phyloP scores from a whole-genome alignment of 2,113 vertebrate species.

The Oreotrochilus melanogaster region DNA sequence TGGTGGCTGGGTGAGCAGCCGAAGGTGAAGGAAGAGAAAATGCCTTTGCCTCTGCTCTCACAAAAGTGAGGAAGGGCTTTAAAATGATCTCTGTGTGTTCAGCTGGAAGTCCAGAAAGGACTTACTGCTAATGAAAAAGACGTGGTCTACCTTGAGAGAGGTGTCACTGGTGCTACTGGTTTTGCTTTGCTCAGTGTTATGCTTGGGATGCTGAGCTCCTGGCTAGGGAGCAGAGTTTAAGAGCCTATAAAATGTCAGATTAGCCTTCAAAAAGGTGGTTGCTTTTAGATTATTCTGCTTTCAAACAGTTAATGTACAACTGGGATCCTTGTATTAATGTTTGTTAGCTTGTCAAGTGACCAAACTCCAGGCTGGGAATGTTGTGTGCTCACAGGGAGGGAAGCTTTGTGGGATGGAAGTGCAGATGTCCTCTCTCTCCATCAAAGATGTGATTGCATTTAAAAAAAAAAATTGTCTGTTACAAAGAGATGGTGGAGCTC shows the following conservation, averaged over 20 bases:
- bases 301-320: not conserved
- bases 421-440: not conserved
- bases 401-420: not conserved
- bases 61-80: not conserved
- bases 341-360: not conserved
- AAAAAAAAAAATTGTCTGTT: not conserved
- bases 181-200: not conserved
- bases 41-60: not conserved
- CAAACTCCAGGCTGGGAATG: not conserved
- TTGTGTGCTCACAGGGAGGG: fast-evolving
- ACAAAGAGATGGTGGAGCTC: not conserved
- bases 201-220: not conserved
- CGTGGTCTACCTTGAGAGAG: not conserved
- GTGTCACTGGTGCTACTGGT: not conserved
- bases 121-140: not conserved
- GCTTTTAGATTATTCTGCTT: not conserved
- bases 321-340: not conserved
- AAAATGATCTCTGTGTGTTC: not conserved
- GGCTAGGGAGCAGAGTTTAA: not conserved
- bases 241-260: not conserved
- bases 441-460: not conserved
- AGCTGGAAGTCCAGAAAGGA: not conserved
- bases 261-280: not conserved
- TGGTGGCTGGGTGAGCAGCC: not conserved
- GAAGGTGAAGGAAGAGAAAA: not conserved